Evolutionary conservation across 2,113 vertebrate genomes (phyloP), one percentile per base, ranked within the genome.

Genomic region (Vulpes lagopus): DNA sequence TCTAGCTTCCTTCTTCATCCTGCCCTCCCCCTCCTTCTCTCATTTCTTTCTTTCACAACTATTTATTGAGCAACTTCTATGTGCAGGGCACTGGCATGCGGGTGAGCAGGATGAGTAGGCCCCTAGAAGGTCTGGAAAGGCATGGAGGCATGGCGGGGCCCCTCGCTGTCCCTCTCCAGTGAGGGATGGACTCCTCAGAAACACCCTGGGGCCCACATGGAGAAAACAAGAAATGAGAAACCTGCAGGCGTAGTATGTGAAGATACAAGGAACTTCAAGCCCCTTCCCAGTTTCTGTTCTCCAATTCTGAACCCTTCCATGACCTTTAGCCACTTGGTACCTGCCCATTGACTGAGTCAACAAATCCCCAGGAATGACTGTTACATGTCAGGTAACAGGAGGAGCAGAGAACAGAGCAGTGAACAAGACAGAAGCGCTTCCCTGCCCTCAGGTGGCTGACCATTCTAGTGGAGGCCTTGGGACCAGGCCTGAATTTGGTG

Each of bases 201-300:
- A 55, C 35, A 79, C 35, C 0, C 20, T 73, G 25, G 27, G 8
- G 4, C 27, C 16, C 62, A 2, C 30, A 64, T 27, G 64, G 14
- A 85, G 62, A 85, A 96, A 79, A 89, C 25, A 79, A 62, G 25
- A 76, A 49, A 35, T 8, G 49, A 71, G 22, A 79, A 32, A 95
- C 57, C 69, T 73, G 17, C 30, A 85, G 10, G 35, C 9, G 3
- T 23, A 6, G 14, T 16, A 59, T 8, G 17, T 64, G 0, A 20
- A 89, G 55, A 55, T 20, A 35, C 62, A 73, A 89, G 76, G 55
- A 60, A 84, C 30, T 79, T 79, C 35, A 73, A 30, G 30, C 55
- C 73, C 57, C 59, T 94, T 22, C 27, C 22, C 55, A 23, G 20
- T 49, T 88, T 94, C 93, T 88, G 59, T 43, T 93, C 79, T 85